Conservation (phyloP, 2,113 vertebrate genomes). For the Sebastes schlegelii region DNA sequence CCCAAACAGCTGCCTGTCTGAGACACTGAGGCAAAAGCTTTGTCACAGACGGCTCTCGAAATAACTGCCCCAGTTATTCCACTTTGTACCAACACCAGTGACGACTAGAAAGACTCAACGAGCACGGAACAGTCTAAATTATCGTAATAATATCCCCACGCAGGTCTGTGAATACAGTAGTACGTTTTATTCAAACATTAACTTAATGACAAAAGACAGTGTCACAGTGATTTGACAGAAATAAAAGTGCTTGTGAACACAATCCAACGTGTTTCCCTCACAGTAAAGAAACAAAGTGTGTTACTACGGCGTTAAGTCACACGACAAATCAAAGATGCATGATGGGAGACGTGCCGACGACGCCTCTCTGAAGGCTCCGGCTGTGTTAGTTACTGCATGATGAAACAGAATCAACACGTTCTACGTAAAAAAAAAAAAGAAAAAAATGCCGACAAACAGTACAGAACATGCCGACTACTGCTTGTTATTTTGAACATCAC, state of each 20-base stretch:
- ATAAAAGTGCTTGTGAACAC: conserved; percentile 63
- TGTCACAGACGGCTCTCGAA: conserved; percentile 28
- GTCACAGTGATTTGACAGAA: conserved; percentile 74
- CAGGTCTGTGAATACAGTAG: conserved; percentile 50
- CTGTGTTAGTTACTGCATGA: conserved; percentile 61
- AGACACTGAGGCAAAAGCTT: conserved; percentile 11
- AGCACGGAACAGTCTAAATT: neutral
- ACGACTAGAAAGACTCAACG: neutral
- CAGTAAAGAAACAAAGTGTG: conserved; percentile 33
- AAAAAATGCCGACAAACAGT: conserved; percentile 29
- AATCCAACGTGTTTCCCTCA: conserved; percentile 38
- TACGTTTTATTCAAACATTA: conserved; percentile 72
- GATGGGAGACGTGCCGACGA: conserved; percentile 43
- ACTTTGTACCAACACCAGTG: conserved; percentile 15
- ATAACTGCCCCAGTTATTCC: conserved; percentile 39
- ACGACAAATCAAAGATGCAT: conserved; percentile 61
- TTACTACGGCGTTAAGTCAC: conserved; percentile 40
- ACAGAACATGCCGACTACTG: conserved; percentile 47
- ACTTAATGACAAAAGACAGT: conserved; percentile 51
- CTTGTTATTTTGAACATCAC: conserved; percentile 44
- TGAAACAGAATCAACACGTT: conserved; percentile 26
- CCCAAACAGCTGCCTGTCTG: conserved; percentile 4
- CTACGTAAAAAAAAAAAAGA: conserved; percentile 10
- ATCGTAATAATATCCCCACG: conserved; percentile 12
- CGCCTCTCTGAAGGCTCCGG: conserved; percentile 28